phyloP scores from a whole-genome alignment of 2,113 vertebrate species.

The Myotis yumanensis region DNA sequence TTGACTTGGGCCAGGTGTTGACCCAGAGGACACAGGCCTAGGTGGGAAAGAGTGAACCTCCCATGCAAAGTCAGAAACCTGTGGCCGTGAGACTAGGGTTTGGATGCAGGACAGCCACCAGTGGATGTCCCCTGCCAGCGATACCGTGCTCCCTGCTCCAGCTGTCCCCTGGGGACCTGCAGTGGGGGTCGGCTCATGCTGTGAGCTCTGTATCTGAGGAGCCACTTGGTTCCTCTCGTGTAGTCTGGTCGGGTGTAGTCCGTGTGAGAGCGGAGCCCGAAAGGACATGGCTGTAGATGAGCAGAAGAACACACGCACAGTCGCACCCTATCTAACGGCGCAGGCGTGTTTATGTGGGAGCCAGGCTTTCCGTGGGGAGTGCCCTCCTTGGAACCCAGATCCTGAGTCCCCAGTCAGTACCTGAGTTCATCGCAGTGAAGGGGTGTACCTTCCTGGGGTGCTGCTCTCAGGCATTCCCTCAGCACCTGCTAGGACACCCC shows the following conservation, averaged over 20 bases:
- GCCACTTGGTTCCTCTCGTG: fast-evolving
- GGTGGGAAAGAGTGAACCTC: not conserved
- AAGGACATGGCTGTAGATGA: too few relatives aligned
- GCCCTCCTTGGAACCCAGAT: fast-evolving
- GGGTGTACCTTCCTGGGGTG: fast-evolving
- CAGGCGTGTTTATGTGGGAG: not conserved
- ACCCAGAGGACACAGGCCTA: not conserved
- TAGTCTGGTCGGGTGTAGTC: fast-evolving
- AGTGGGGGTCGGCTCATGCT: fast-evolving
- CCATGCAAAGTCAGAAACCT: fast-evolving
- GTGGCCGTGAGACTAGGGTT: fast-evolving
- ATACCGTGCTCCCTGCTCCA: fast-evolving
- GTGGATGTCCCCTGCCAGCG: not conserved
- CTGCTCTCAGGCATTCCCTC: not conserved
- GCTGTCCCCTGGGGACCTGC: not conserved
- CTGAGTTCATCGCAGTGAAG: fast-evolving
- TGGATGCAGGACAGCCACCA: not conserved
- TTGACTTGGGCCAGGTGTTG: not conserved
- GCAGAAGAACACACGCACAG: fast-evolving
- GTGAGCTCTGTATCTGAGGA: fast-evolving
- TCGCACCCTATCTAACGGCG: fast-evolving
- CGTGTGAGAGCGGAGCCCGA: not conserved
- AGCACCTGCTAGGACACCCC: not conserved
- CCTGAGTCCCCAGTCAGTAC: fast-evolving
- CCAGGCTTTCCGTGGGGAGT: fast-evolving